Percentiles rank a stretch among this genome's conserved stretches.
These are phyloP conservation scores for Cebus imitator DNA, from an alignment of 2,113 vertebrate species.

Conservation along the genomic window DNA sequence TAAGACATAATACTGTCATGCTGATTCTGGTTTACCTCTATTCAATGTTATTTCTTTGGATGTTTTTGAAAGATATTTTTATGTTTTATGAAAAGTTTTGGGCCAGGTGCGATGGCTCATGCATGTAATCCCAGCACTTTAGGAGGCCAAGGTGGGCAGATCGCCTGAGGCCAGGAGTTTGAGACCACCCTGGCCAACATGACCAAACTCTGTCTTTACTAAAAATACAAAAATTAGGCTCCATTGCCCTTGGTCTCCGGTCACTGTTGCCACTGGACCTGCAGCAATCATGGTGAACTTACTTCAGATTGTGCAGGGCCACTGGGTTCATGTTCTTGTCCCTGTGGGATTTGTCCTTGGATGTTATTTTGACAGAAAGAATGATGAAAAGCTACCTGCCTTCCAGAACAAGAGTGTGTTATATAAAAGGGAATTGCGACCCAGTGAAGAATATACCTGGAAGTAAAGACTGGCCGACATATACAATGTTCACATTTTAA, in stretches of 20 bases:
- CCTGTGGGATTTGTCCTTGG: constrained; percentile 92
- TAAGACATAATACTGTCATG: background rate
- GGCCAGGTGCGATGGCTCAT: no score
- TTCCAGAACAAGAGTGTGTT: constrained; percentile 95
- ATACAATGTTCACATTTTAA: constrained; percentile 48
- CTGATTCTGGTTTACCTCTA: background rate
- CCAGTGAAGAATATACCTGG: constrained; percentile 93
- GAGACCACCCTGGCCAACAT: no score
- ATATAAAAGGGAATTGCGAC: constrained; percentile 92
- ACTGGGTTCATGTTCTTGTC: constrained; percentile 90
- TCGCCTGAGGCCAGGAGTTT: no score
- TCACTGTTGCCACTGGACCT: no score
- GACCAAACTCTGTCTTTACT: no score
- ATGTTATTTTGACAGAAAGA: constrained; percentile 89
- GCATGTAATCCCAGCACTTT: no score
- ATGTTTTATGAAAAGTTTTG: background rate
- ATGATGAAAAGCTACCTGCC: constrained; percentile 88
- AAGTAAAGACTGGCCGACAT: constrained; percentile 84
- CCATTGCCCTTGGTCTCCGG: no score
- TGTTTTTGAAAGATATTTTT: background rate
- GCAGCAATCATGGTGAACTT: constrained; percentile 89
- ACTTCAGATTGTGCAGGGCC: constrained; percentile 81
- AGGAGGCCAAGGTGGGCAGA: no score
- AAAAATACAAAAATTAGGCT: no score
- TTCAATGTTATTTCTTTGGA: background rate